Conservation (phyloP, 2,888 invertebrate genomes). For the Meganola albula region DNA sequence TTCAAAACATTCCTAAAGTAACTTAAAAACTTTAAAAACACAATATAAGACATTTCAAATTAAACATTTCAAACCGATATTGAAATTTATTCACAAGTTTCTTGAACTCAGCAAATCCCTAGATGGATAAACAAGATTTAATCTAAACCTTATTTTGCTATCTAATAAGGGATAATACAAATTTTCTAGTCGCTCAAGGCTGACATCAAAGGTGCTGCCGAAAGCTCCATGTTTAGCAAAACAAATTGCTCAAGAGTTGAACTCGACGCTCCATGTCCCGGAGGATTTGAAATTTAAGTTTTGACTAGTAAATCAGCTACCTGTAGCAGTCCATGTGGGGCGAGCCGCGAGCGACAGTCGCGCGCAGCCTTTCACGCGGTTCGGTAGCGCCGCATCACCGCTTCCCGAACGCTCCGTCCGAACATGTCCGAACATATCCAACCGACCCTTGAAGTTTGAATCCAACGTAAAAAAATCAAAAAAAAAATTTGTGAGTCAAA, state of each 20-base stretch:
- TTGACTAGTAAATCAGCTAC: constrained; percentile 61
- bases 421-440: constrained; percentile 36
- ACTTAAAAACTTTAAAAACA: too few relatives aligned
- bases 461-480: constrained; percentile 11
- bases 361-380: constrained; percentile 72
- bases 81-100: too few relatives aligned
- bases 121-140: too few relatives aligned
- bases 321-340: constrained; percentile 66
- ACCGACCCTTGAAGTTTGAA: constrained; percentile 27
- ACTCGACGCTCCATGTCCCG: constrained; percentile 31
- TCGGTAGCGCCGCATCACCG: constrained; percentile 56
- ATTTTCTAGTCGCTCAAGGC: background rate
- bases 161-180: background rate
- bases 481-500: constrained; percentile 16
- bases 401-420: constrained; percentile 46
- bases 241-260: constrained; percentile 30
- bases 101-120: too few relatives aligned
- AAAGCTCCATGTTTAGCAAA: constrained; percentile 19
- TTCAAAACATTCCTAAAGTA: too few relatives aligned
- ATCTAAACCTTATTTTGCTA: too few relatives aligned
- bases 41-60: too few relatives aligned
- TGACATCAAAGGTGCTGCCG: constrained; percentile 1
- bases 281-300: constrained; percentile 49
- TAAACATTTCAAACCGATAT: too few relatives aligned
- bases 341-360: constrained; percentile 54